These are phyloP conservation scores for Florisuga fusca DNA, from an alignment of 2,797 vertebrate species.

Conservation along the genomic window DNA sequence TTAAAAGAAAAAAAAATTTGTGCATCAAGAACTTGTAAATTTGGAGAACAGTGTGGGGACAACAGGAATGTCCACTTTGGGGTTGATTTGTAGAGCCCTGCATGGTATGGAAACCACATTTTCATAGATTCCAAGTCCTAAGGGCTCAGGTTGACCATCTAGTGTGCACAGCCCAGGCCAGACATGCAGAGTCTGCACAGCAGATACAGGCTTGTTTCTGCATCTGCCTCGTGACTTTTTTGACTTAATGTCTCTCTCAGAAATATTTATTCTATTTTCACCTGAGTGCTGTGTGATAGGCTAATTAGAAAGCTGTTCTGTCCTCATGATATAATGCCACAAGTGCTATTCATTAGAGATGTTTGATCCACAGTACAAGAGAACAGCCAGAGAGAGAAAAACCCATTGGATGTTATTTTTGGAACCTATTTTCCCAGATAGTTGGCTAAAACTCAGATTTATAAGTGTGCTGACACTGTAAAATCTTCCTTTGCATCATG, in stretches of 20 bases:
- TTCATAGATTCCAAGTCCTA: not conserved
- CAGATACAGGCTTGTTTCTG: not conserved
- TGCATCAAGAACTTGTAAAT: not conserved
- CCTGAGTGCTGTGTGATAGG: not conserved
- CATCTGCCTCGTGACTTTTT: not conserved
- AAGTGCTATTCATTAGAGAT: conserved; percentile 15
- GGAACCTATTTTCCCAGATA: not conserved
- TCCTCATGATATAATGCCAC: not conserved
- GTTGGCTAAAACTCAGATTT: not conserved
- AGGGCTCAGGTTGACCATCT: not conserved
- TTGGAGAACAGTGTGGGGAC: not conserved
- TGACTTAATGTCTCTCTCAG: not conserved
- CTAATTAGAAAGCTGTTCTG: conserved; percentile 19
- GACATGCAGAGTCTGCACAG: not conserved
- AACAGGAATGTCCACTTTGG: not conserved
- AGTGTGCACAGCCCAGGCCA: not conserved
- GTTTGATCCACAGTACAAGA: not conserved
- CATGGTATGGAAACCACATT: not conserved
- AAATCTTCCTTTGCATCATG: conserved; percentile 15
- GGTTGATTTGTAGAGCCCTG: not conserved
- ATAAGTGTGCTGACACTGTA: not conserved
- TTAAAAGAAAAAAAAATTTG: not conserved
- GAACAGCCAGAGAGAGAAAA: not conserved
- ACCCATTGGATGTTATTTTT: not conserved
- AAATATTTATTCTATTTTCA: conserved; percentile 13